A percentile compares a stretch with the other conserved stretches of the same genome.
phyloP scores from a whole-genome alignment of 2,797 vertebrate genomes.

The Jordanella pulchra region DNA sequence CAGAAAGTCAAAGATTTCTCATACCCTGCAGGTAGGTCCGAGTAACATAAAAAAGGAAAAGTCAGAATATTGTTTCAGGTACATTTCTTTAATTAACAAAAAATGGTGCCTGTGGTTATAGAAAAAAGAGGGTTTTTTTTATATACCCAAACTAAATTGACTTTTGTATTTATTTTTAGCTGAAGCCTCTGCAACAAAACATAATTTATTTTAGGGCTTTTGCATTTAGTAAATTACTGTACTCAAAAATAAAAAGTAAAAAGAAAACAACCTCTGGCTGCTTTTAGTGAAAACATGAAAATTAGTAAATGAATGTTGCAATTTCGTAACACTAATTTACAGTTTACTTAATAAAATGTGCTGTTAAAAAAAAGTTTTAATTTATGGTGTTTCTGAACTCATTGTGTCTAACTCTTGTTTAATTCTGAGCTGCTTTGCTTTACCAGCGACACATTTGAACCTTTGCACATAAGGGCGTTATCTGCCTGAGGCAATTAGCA shows the following conservation, averaged over 20 bases:
- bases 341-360: not conserved
- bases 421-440: not conserved
- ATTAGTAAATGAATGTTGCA: conserved; percentile 5
- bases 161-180: not conserved
- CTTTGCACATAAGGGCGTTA: not conserved
- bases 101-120: not conserved
- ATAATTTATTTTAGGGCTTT: not conserved
- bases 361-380: not conserved
- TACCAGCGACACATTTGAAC: not conserved
- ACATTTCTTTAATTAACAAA: not conserved
- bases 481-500: not conserved
- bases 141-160: not conserved
- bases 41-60: not conserved
- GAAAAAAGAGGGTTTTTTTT: too few species aligned
- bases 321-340: not conserved
- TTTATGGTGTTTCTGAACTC: not conserved
- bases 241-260: conserved; percentile 3
- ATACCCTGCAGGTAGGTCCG: not conserved
- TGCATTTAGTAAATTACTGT: conserved; percentile 21
- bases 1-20: too few species aligned
- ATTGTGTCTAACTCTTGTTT: not conserved
- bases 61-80: not conserved
- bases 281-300: not conserved
- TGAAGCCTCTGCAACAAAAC: not conserved
- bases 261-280: conserved; percentile 20